phyloP scores from a whole-genome alignment of 2,113 vertebrate genomes.

The Melanostigma gelatinosum region DNA sequence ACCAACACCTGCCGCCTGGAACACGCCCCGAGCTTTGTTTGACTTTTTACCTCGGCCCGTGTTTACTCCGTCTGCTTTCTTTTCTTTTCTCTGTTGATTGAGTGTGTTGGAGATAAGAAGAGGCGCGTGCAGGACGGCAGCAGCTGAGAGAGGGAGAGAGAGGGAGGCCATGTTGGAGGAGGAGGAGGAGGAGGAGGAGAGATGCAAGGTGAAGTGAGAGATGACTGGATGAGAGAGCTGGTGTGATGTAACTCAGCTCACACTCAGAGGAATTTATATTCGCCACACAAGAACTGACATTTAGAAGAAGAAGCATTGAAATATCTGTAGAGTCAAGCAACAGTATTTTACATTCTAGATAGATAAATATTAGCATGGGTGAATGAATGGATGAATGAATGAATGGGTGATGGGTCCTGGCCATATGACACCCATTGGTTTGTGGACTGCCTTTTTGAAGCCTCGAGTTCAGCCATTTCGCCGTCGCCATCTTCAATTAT shows the following conservation, averaged over 20 bases:
- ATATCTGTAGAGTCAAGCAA: too few species aligned
- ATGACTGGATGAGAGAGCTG: slow-evolving; percentile 32
- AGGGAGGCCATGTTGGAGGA: background rate
- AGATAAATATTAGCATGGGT: too few species aligned
- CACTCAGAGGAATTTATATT: background rate
- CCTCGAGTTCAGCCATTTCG: too few species aligned
- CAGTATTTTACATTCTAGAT: too few species aligned
- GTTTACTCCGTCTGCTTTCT: slow-evolving; percentile 68
- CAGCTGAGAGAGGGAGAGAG: slow-evolving; percentile 42
- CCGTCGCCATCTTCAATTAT: too few species aligned
- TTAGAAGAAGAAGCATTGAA: background rate
- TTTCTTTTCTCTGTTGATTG: slow-evolving; percentile 70
- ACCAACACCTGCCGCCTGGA: slow-evolving; percentile 82
- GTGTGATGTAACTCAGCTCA: background rate
- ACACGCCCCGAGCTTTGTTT: slow-evolving; percentile 83
- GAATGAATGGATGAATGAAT: too few species aligned
- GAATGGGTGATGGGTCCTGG: too few species aligned
- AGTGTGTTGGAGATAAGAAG: slow-evolving; percentile 81
- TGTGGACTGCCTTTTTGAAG: too few species aligned
- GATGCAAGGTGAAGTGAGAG: slow-evolving; percentile 1
- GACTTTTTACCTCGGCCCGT: slow-evolving; percentile 71
- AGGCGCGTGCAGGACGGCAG: slow-evolving; percentile 69
- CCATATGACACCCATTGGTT: too few species aligned
- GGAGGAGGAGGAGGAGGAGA: background rate
- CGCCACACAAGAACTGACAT: background rate